Evolutionary conservation across 2,888 invertebrate genomes (phyloP), one percentile per base, ranked within the genome.

Genomic region (Andrena marginata): DNA sequence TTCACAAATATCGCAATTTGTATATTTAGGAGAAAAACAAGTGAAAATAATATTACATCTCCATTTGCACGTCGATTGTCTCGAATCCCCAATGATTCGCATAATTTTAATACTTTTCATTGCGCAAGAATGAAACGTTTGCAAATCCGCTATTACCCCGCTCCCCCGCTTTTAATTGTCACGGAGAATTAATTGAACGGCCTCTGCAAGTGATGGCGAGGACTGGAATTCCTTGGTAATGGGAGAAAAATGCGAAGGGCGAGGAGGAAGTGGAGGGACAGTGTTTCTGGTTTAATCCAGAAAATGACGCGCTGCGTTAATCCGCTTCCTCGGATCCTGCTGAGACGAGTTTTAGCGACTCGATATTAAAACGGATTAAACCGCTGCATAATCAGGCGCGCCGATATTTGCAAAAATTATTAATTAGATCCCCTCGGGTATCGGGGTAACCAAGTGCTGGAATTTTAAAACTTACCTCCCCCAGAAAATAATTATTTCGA

Each of bases 261-360:
- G 20, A 26, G 3, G 13, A 23, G 7, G 63, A 42, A 54, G 13
- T 29, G 54, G 56, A 64, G 20, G 35, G 4, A 42, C 42, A 16
- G 29, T 64, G 64, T 73, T 20, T 56, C 31, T n/a, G 56, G 35
- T 59, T 74, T 74, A 74, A 74, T 74, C 65, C 74, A 33, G 65
- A 74, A 48, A 74, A 59, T 54, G 64, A 26, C 42, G 29, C 48
- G 31, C 23, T 23, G 54, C 20, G 48, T 31, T 74, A 65, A 74
- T 74, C 74, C 74, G 56, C 31, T 48, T 59, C 56, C 35, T 42
- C 56, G 20, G 65, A 54, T 51, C 35, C 54, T 63, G 63, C 72
- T 54, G 35, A 54, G 63, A 7, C 54, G 23, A 35, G 29, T 13
- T 35, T 20, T 26, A 10, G n/a, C 26, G 23, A 71, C 16, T 62